Evolutionary conservation across 2,797 vertebrate genomes (phyloP).

Genomic region (Rhinella marina): DNA sequence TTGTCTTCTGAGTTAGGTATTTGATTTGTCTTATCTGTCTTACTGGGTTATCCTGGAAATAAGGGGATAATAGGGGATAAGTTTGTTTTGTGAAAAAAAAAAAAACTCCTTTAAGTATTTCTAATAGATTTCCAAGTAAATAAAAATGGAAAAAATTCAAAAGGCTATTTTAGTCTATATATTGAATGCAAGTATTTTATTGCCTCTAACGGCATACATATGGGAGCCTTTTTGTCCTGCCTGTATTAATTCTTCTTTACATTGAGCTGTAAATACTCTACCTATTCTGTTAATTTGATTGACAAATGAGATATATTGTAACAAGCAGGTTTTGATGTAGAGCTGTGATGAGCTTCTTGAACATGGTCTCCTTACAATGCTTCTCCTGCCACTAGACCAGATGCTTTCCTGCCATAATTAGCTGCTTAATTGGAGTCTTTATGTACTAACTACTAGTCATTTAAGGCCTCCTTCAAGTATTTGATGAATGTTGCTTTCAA

Average conservation of each 20-base stretch:
- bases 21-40: too few relatives aligned
- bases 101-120: too few relatives aligned
- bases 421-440: conserved; percentile 55
- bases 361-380: conserved; percentile 16
- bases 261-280: not conserved
- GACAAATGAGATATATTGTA: not conserved
- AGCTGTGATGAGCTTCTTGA: not conserved
- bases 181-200: not conserved
- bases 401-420: conserved; percentile 56
- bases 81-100: too few relatives aligned
- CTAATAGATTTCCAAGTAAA: too few relatives aligned
- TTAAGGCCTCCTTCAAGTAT: conserved; percentile 34
- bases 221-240: not conserved
- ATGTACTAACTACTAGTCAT: conserved; percentile 43
- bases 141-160: too few relatives aligned
- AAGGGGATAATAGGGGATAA: too few relatives aligned
- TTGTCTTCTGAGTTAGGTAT: too few relatives aligned
- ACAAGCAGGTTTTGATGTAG: not conserved
- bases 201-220: not conserved
- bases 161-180: not conserved
- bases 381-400: conserved; percentile 32
- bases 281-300: conserved; percentile 20
- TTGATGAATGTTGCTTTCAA: conserved; percentile 50
- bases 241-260: not conserved
- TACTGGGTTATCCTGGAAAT: too few relatives aligned